Conservation (phyloP, 2,888 invertebrate species). For the Acanthopleura granulata region DNA sequence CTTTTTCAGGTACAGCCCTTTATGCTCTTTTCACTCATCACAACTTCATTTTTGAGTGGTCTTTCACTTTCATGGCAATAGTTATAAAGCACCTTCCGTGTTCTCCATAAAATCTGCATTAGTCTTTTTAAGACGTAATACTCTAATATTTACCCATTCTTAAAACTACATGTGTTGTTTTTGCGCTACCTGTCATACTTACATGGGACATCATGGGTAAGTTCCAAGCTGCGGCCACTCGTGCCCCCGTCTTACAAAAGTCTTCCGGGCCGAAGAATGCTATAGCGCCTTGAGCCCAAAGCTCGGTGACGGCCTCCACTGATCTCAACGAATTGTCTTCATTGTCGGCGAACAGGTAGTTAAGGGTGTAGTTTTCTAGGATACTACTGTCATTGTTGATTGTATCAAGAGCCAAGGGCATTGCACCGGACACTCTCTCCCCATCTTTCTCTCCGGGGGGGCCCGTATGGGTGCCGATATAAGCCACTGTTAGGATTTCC, state of each 20-base stretch:
- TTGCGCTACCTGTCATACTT: conserved; percentile 33
- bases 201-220: conserved; percentile 98
- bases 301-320: conserved; percentile 72
- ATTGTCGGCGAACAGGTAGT: conserved; percentile 34
- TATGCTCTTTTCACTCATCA: too few relatives aligned
- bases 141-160: too few relatives aligned
- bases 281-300: conserved; percentile 89
- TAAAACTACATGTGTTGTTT: too few relatives aligned
- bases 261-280: conserved; percentile 98
- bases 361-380: conserved; percentile 30
- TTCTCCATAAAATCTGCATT: too few relatives aligned
- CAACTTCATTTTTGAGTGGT: too few relatives aligned
- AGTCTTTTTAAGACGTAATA: too few relatives aligned
- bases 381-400: conserved; percentile 33
- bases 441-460: conserved; percentile 28
- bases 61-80: too few relatives aligned
- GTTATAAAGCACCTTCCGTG: too few relatives aligned
- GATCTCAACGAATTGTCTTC: conserved; percentile 24
- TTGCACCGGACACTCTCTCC: conserved; percentile 35
- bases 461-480: conserved; percentile 7
- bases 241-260: conserved; percentile 92
- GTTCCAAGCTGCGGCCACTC: conserved; percentile 92
- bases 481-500: neutral
- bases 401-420: conserved; percentile 32
- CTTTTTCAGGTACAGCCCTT: too few relatives aligned